Evolutionary conservation across 1,140 invertebrate species (phyloP), one percentile per base, ranked within the genome.

Genomic region (Drosophila pseudoananassae): DNA sequence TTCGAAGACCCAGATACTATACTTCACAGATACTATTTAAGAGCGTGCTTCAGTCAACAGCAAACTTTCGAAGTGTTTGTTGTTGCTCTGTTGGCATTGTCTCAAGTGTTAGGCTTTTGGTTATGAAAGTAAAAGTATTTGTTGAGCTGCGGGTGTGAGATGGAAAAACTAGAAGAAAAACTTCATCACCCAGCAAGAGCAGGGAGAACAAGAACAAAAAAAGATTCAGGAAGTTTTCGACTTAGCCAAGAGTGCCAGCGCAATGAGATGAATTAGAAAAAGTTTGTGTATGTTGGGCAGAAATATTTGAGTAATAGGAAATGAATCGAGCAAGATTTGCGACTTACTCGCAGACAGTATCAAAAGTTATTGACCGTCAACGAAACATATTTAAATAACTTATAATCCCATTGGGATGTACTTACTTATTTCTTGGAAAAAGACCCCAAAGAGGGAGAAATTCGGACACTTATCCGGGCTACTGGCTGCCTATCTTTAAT

Each of bases 51-150:
- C 45, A 15, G 8, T 23, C 45, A 58, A 50, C 17, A 36, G 56
- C 56, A 45, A 66, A 64, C 63, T 66, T 73, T 72, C 55, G 27
- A 60, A 59, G 57, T 54, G 68, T 73, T 65, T 68, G 56, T 36
- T 72, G 50, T 25, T 49, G 27, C 25, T 47, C 23, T 25, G 20
- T 33, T 66, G 33, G 20, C 36, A 46, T 46, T 74, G 69, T 43
- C 46, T 74, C 71, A 73, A 79, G 77, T 76, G 66, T 23, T 60
- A 46, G 63, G 54, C 71, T 85, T 84, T 85, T 76, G 83, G 70
- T 76, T 78, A 87, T 75, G 74, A 85, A 85, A 85, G 82, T 85
- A 82, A 85, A 78, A 85, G 82, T 81, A 66, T 65, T 74, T 74
- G 58, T 12, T 12, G 29, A 14, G 10, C 23, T 33, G 50, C 10